Evolutionary conservation across 2,888 invertebrate species (phyloP).

Genomic region (Drosophila picticornis): DNA sequence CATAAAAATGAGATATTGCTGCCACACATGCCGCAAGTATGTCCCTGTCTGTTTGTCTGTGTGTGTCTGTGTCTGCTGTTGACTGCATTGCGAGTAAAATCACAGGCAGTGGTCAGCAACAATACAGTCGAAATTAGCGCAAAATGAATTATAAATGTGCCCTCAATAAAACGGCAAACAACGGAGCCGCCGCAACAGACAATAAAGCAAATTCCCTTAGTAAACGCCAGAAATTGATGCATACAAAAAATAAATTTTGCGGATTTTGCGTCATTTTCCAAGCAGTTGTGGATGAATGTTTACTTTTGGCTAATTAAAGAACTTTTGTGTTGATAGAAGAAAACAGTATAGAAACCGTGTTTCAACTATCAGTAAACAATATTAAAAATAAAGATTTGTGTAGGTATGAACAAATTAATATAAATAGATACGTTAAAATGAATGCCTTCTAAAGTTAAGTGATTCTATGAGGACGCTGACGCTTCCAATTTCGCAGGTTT

Average conservation of each 20-base stretch:
- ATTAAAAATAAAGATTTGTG: not conserved
- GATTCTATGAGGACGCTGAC: not conserved
- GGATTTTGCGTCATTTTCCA: not conserved
- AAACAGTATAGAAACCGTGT: not conserved
- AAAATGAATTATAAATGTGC: constrained; percentile 77
- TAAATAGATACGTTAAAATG: not conserved
- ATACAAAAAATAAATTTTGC: not conserved
- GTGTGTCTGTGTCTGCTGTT: constrained; percentile 1
- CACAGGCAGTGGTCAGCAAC: constrained; percentile 45
- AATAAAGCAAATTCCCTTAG: constrained; percentile 10
- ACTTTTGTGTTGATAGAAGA: not conserved
- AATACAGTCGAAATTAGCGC: constrained; percentile 74
- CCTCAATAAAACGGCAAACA: constrained; percentile 65
- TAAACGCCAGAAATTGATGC: constrained; percentile 13
- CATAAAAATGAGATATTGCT: constrained; percentile 79
- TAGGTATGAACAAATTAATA: not conserved
- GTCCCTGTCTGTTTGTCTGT: not conserved
- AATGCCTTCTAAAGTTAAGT: not conserved
- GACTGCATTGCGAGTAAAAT: constrained; percentile 39
- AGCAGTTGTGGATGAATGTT: not conserved
- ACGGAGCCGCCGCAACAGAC: constrained; percentile 14
- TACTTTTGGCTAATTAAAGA: not conserved
- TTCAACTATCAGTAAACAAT: not conserved
- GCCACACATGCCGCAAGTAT: constrained; percentile 68
- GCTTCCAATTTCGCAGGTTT: not conserved